phyloP scores from a whole-genome alignment of 2,113 vertebrate species.

The Addax nasomaculatus region DNA sequence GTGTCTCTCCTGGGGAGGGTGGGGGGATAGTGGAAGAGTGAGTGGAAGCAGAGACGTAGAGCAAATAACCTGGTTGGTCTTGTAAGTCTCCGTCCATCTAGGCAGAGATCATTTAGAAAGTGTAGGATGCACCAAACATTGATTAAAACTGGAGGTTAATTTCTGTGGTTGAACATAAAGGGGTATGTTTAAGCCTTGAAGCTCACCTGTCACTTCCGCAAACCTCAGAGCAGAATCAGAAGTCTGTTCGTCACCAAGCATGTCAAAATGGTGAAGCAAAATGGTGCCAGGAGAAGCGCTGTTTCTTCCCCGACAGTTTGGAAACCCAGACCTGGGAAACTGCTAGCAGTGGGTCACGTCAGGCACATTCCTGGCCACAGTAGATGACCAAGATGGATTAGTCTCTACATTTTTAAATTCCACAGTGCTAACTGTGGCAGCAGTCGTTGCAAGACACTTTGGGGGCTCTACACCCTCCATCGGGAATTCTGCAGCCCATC shows the following conservation, averaged over 20 bases:
- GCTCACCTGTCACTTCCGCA: fast-evolving
- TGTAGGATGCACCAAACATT: background rate
- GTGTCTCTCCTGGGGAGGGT: background rate
- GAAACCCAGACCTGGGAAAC: background rate
- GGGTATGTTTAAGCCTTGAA: too few species aligned
- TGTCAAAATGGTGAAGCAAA: background rate
- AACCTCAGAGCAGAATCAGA: background rate
- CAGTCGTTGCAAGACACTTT: fast-evolving
- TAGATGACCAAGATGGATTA: too few species aligned
- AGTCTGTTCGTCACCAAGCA: background rate
- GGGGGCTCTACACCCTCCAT: fast-evolving
- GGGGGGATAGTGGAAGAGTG: background rate
- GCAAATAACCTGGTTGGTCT: background rate
- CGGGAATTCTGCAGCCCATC: too few species aligned
- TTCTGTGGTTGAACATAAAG: background rate
- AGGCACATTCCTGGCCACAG: fast-evolving
- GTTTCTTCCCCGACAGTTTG: too few species aligned
- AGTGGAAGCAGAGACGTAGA: background rate
- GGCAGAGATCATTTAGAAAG: too few species aligned
- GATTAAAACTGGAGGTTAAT: too few species aligned
- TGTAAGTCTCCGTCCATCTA: too few species aligned
- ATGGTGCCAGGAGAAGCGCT: fast-evolving
- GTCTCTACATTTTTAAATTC: fast-evolving
- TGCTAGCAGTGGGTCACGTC: fast-evolving
- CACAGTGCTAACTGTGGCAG: background rate